Evolutionary conservation across 2,113 vertebrate species (phyloP).

Genomic region (Erythrocercus mccallii): DNA sequence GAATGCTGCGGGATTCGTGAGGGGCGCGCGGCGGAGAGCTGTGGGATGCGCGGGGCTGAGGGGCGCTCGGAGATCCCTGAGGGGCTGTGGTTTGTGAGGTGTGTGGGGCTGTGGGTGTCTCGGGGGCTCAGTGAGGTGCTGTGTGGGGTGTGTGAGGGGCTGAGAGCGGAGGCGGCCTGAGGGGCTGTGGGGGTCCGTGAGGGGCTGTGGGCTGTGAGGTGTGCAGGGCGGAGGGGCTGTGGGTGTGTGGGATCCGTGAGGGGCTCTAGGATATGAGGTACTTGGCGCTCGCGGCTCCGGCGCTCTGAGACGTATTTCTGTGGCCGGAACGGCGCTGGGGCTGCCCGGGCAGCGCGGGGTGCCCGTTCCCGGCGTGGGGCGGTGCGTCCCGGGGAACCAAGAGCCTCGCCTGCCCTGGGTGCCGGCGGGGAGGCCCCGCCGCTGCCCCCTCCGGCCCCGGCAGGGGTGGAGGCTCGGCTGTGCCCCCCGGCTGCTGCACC

Average conservation of each 20-base stretch:
- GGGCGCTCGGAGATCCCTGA: too few species aligned
- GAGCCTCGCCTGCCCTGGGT: background rate
- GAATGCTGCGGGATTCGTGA: background rate
- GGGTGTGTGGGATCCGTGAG: background rate
- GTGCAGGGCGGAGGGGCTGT: background rate
- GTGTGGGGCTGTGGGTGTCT: background rate
- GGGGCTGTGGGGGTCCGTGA: too few species aligned
- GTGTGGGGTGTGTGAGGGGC: too few species aligned
- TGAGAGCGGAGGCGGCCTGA: background rate
- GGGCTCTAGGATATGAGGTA: background rate
- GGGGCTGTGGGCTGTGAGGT: background rate
- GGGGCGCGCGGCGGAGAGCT: too few species aligned
- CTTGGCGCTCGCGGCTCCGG: background rate
- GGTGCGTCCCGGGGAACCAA: too few species aligned
- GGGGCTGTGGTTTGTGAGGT: background rate
- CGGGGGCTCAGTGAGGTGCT: background rate
- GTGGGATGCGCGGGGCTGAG: too few species aligned
- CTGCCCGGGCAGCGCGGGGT: too few species aligned
- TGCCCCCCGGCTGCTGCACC: rapidly evolving
- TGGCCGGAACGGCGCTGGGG: too few species aligned
- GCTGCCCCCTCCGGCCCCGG: background rate
- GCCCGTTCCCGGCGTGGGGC: too few species aligned
- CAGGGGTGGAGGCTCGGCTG: background rate
- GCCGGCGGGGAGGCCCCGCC: background rate
- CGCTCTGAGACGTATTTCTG: background rate